Evolutionary conservation across 2,888 invertebrate species (phyloP), one percentile per base, ranked within the genome.

Genomic region (Metalampra italica): DNA sequence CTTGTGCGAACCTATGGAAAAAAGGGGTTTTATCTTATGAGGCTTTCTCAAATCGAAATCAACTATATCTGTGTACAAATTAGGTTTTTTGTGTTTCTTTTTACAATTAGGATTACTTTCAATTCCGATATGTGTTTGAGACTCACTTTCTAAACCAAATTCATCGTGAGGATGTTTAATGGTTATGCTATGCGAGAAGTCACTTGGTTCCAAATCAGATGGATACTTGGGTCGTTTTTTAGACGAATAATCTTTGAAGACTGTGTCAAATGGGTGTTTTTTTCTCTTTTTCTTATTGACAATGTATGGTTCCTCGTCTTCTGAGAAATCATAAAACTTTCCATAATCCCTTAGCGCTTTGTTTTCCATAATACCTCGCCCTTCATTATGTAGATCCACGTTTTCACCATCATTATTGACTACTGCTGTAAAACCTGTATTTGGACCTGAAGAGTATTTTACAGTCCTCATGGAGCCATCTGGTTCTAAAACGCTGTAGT

Each of bases 401-500:
- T 61, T 57, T 39, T 53, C 71, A n/a, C 79, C 89, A 50, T 87
- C 85, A 57, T 85, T 91, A 57, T 91, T 91, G 3, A 92, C 91
- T 9, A 90, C 79, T 15, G 92, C 92, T 60, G 90, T 90, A 56
- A 92, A 92, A 29, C 92, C 92, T 44, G 78, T 82, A 45, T 90
- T 82, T 9, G 91, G 90, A 47, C 91, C 91, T 14, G 92, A 91
- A 29, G 91, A 90, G 68, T 92, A 92, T 59, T 92, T 90, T 29
- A 92, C 92, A 37, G 90, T 87, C 60, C 92, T 83, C 51, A 91
- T 82, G 43, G 91, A 89, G 43, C 94, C 93, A 65, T 93, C 93
- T 36, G 93, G 91, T 71, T 93, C 93, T 44, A 94, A 70, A 14
- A 94, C 82, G 60, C 93, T 93, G 69, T 94, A 94, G 68, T 91